Base-by-base conservation (phyloP, 2,113 vertebrate genomes). In the Pseudois nayaur region DNA sequence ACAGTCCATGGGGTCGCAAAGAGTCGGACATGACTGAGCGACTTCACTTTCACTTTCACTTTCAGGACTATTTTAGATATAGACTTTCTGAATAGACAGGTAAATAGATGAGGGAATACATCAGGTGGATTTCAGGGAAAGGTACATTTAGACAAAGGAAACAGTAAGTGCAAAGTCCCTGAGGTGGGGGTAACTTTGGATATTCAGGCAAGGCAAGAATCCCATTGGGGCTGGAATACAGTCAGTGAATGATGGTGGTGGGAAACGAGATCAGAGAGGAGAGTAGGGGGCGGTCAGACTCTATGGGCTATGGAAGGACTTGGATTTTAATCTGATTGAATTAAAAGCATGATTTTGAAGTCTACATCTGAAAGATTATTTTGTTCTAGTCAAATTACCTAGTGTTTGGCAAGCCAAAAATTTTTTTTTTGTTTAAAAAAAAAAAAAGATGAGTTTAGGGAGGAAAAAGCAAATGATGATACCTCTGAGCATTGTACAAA, bases 221-320 rank as follows among this genome's bases (percentile, higher is more conserved):
- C 31, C 36, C 59, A 62, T 6, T 40, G 11, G 11, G 9, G 5
- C 57, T 78, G 43, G 48, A 88, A 62, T 64, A 14, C 0, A 57
- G 13, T 81, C 43, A 23, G 14, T 57, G 55, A 64, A 43, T 17
- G 21, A 33, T 2, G 52, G 6, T 5, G 9, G 21, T 25, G 8
- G 60, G 40, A 43, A 45, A 8, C 64, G 45, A 94, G 21, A 78
- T 64, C 31, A 57, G 31, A 83, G 27, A 33, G 23, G 6, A 25
- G 31, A 40, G 13, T 15, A 1, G 11, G 29, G 40, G 6, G 16
- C 3, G 0, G n/a, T 59, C 0, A 0, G 36, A 48, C 31, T 17
- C 52, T 31, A 0, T 36, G 57, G 9, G 25, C 48, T 90, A 1
- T 2, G 7, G 23, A 25, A 71, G 19, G 43, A 59, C n/a, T 83